phyloP scores from a whole-genome alignment of 2,113 vertebrate species.

The Prinia subflava region DNA sequence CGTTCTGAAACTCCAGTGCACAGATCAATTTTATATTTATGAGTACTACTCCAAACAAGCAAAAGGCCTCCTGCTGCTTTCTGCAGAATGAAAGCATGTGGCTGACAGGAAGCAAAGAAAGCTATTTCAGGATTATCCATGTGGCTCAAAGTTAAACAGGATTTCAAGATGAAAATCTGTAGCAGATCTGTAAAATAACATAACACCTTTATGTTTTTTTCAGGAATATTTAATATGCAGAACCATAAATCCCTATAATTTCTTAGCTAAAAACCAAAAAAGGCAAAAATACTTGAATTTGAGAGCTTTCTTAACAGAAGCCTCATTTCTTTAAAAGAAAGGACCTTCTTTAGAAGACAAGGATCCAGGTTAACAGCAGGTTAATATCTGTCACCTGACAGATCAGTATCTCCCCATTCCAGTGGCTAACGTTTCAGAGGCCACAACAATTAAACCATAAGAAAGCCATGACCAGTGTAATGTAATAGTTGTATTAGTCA shows the following conservation, averaged over 20 bases:
- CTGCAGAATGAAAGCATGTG: conserved; percentile 20
- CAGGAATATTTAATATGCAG: neutral
- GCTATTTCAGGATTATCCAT: conserved; percentile 38
- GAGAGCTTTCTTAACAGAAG: neutral
- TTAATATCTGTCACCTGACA: conserved; percentile 18
- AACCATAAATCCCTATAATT: neutral
- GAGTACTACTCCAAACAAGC: conserved; percentile 18
- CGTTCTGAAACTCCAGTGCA: neutral
- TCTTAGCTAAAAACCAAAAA: neutral
- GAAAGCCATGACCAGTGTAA: conserved; percentile 28
- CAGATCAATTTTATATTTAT: conserved; percentile 14
- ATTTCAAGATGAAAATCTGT: conserved; percentile 11
- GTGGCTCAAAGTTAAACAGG: conserved; percentile 16
- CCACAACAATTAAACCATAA: conserved; percentile 32
- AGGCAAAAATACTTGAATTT: neutral
- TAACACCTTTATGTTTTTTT: neutral
- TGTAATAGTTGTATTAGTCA: conserved; percentile 22
- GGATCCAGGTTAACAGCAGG: neutral
- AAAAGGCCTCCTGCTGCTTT: conserved; percentile 17
- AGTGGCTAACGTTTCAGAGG: neutral
- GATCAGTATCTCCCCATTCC: conserved; percentile 10
- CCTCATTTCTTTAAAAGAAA: neutral
- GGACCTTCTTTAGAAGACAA: neutral
- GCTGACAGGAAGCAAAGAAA: conserved; percentile 29
- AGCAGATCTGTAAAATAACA: neutral